Conservation (phyloP, 2,113 vertebrate genomes). For the Illadopsis cleaveri region DNA sequence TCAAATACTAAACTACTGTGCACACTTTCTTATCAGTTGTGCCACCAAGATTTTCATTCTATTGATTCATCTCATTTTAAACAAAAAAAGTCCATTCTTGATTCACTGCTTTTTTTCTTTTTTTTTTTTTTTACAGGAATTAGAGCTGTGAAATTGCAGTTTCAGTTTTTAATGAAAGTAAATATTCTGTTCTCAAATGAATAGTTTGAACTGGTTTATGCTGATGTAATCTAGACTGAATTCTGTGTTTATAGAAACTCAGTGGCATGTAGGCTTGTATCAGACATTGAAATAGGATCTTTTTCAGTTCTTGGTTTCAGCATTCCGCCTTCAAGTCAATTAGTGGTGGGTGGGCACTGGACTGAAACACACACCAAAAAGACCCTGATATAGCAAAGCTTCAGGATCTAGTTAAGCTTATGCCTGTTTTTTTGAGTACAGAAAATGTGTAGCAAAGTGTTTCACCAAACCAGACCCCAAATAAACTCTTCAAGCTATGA, state of each 20-base stretch:
- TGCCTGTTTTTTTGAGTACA: neutral
- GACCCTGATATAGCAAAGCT: neutral
- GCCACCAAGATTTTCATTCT: neutral
- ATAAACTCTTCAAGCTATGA: neutral
- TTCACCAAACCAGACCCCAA: neutral
- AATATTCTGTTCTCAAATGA: neutral
- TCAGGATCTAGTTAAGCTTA: neutral
- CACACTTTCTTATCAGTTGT: neutral
- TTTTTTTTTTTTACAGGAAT: neutral
- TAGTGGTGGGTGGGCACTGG: neutral
- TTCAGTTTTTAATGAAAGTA: neutral
- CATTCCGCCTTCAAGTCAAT: neutral
- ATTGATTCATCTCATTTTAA: neutral
- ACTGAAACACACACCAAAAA: neutral
- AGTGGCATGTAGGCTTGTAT: neutral
- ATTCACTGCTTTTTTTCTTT: neutral
- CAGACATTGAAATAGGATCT: neutral
- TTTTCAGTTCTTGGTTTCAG: neutral
- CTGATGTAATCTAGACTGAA: neutral
- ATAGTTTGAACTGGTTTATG: neutral
- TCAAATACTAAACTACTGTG: neutral
- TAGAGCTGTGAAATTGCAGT: constrained; percentile 12
- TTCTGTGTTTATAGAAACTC: constrained; percentile 5
- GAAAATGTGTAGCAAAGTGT: neutral
- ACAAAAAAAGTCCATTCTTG: neutral